phyloP scores from a whole-genome alignment of 2,113 vertebrate genomes.

The Indicator maculatus region DNA sequence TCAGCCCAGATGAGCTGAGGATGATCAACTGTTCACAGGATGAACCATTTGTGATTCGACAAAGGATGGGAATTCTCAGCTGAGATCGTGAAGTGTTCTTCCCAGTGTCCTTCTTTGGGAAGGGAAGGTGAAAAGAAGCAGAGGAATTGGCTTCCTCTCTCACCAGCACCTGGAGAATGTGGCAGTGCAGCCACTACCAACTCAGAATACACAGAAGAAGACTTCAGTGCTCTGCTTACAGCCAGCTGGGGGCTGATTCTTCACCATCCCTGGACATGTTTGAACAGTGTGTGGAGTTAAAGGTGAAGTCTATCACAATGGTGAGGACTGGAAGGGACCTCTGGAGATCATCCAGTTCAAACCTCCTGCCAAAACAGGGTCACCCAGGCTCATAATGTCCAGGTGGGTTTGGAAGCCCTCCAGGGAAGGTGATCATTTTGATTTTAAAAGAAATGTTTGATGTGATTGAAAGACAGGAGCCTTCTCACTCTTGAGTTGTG shows the following conservation, averaged over 20 bases:
- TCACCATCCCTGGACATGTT: no score
- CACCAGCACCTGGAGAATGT: not conserved
- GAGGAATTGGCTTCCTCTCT: rapidly evolving
- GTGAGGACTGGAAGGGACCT: no score
- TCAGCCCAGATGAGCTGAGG: not conserved
- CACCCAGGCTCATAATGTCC: no score
- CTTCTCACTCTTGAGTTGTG: not conserved
- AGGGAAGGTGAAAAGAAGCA: not conserved
- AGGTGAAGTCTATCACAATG: no score
- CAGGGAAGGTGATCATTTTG: not conserved
- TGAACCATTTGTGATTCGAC: not conserved
- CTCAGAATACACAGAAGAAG: rapidly evolving
- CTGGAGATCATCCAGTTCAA: no score
- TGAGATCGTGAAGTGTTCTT: not conserved
- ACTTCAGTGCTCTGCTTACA: not conserved
- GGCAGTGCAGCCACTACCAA: not conserved
- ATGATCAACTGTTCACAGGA: not conserved
- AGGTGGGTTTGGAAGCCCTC: no score
- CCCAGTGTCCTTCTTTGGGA: not conserved
- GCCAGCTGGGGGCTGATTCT: not conserved
- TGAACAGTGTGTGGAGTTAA: no score
- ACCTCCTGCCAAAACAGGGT: no score
- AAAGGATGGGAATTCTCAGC: not conserved
- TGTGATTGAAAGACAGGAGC: not conserved
- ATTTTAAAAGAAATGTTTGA: not conserved